A percentile compares a stretch with the other conserved stretches of the same genome.
Evolutionary conservation across 2,113 vertebrate species (phyloP).

Genomic region (Carlito syrichta): DNA sequence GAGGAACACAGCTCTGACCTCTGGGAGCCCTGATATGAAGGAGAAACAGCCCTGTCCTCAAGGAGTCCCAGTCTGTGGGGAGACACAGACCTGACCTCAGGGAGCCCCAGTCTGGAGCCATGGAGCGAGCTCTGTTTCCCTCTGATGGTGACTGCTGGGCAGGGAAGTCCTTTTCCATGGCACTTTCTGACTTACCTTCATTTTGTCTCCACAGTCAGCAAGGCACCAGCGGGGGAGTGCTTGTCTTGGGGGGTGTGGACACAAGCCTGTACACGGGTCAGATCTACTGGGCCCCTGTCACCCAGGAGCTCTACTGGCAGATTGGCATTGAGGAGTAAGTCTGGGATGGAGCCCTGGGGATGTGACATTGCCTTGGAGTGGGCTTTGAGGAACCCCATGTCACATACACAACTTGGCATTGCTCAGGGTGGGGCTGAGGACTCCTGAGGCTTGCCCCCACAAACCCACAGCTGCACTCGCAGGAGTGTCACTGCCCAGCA

Average conservation of each 20-base stretch:
- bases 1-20: rapidly evolving
- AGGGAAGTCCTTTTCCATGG: neutral
- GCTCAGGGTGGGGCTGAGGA: neutral
- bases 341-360: neutral
- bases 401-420: neutral
- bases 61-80: neutral
- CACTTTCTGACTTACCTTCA: neutral
- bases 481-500: neutral
- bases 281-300: conserved; percentile 82
- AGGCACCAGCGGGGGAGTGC: conserved; percentile 69
- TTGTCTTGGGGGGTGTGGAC: conserved; percentile 83
- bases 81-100: neutral
- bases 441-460: no score
- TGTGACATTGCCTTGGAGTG: neutral
- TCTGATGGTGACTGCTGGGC: neutral
- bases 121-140: neutral
- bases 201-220: conserved; percentile 5
- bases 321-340: conserved; percentile 85
- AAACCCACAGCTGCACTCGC: neutral
- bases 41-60: neutral
- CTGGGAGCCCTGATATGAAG: neutral
- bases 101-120: neutral
- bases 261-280: conserved; percentile 72
- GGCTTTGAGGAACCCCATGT: neutral
- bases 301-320: conserved; percentile 84